Conservation (phyloP, 1,140 invertebrate species). For the Lordiphosa clarofinis region DNA sequence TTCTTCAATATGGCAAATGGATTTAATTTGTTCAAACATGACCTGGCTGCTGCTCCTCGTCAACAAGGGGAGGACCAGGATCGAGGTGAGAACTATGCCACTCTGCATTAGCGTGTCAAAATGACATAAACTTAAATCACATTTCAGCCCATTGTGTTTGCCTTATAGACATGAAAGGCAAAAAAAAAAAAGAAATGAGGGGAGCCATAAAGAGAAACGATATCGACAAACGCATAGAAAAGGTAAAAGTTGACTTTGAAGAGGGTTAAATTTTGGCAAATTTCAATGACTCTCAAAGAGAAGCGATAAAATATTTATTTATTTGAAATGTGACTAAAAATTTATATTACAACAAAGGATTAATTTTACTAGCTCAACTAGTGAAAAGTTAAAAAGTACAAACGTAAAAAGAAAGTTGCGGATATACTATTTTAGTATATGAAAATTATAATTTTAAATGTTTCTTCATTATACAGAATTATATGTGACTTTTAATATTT, state of each 20-base stretch:
- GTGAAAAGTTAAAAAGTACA: too few relatives aligned
- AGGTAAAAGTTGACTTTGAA: conserved; percentile 18
- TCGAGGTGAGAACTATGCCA: conserved; percentile 18
- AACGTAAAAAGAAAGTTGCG: too few relatives aligned
- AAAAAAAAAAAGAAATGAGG: conserved; percentile 2
- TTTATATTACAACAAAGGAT: too few relatives aligned
- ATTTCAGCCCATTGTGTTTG: conserved; percentile 57
- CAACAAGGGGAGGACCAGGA: neutral
- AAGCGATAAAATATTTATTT: too few relatives aligned
- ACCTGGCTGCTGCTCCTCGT: conserved; percentile 23
- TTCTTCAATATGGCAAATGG: conserved; percentile 53
- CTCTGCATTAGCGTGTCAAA: conserved; percentile 65
- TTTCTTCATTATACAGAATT: too few relatives aligned
- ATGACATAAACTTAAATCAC: conserved; percentile 71
- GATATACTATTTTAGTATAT: too few relatives aligned
- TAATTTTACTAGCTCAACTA: too few relatives aligned
- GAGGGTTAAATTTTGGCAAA: neutral
- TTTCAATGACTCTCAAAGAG: neutral
- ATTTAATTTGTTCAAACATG: conserved; percentile 36
- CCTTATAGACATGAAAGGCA: conserved; percentile 46
- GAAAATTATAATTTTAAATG: too few relatives aligned
- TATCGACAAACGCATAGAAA: conserved; percentile 46
- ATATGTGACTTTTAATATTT: too few relatives aligned
- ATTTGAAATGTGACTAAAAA: too few relatives aligned
- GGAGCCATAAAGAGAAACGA: conserved; percentile 42